A percentile compares a stretch with the other conserved stretches of the same genome.
Evolutionary conservation across 2,797 vertebrate genomes (phyloP).

Genomic region (Brachymystax lenok): DNA sequence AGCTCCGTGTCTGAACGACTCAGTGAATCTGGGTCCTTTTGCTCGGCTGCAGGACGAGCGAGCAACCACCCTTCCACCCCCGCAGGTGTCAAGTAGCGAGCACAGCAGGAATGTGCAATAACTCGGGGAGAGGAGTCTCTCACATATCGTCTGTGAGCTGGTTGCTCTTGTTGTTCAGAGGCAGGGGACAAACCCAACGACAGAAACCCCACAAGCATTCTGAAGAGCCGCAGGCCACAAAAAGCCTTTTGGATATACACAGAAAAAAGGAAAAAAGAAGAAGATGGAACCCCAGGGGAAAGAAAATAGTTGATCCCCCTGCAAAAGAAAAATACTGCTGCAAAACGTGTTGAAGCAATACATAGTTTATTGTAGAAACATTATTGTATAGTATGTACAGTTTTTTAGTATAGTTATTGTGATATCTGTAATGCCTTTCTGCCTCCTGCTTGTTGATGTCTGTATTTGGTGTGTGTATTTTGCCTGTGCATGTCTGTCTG

Average conservation of each 20-base stretch:
- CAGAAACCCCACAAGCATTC: slow-evolving; percentile 59
- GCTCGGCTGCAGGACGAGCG: slow-evolving; percentile 49
- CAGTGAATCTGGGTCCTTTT: slow-evolving; percentile 54
- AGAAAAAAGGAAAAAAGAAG: slow-evolving; percentile 8
- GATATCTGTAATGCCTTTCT: slow-evolving; percentile 11
- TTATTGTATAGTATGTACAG: slow-evolving; percentile 35
- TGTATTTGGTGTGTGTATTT: slow-evolving; percentile 8
- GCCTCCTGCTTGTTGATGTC: slow-evolving; percentile 5
- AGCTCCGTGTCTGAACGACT: slow-evolving; percentile 33
- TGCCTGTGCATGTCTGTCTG: not conserved
- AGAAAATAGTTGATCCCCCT: slow-evolving; percentile 24
- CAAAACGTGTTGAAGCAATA: slow-evolving; percentile 22
- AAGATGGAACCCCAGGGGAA: not conserved
- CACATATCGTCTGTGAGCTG: slow-evolving; percentile 68
- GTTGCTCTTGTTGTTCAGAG: slow-evolving; percentile 56
- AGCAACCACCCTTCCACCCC: slow-evolving; percentile 59
- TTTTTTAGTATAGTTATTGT: slow-evolving; percentile 15
- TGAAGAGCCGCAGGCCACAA: slow-evolving; percentile 60
- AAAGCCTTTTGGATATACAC: slow-evolving; percentile 50
- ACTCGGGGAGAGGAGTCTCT: slow-evolving; percentile 47
- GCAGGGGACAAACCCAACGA: slow-evolving; percentile 62
- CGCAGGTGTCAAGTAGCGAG: slow-evolving; percentile 56
- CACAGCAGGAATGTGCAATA: slow-evolving; percentile 59
- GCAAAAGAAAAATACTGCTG: slow-evolving; percentile 33
- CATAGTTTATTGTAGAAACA: not conserved